Percentiles rank a stretch among this genome's conserved stretches.
These are phyloP conservation scores for Caranx ignobilis DNA, from an alignment of 2,113 vertebrate species.

Conservation along the genomic window DNA sequence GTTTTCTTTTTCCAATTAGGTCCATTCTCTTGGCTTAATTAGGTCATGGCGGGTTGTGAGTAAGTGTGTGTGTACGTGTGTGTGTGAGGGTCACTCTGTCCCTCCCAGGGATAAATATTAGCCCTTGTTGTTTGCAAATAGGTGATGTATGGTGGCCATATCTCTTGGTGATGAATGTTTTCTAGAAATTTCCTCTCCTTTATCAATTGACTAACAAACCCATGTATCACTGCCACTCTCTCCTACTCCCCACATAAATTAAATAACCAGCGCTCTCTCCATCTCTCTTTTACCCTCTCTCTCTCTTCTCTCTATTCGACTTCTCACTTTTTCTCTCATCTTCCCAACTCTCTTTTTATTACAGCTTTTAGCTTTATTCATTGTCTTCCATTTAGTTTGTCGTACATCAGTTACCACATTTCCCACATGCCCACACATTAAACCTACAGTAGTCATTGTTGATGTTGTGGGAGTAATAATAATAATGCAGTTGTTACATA, in stretches of 20 bases:
- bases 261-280: slow-evolving; percentile 87
- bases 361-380: slow-evolving; percentile 64
- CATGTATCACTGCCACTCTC: slow-evolving; percentile 98
- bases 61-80: slow-evolving; percentile 13
- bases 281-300: slow-evolving; percentile 85
- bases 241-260: slow-evolving; percentile 95
- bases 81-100: slow-evolving; percentile 80
- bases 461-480: slow-evolving; percentile 34
- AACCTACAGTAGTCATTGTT: slow-evolving; percentile 41
- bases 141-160: slow-evolving; percentile 95
- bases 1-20: slow-evolving; percentile 72
- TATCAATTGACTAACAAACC: slow-evolving; percentile 98
- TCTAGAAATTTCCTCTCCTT: slow-evolving; percentile 98
- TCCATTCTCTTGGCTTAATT: slow-evolving; percentile 80
- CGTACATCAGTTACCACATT: slow-evolving; percentile 18
- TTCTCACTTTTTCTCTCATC: slow-evolving; percentile 53
- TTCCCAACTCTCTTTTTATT: slow-evolving; percentile 58
- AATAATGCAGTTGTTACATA: slow-evolving; percentile 49
- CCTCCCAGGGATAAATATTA: slow-evolving; percentile 90
- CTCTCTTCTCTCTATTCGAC: slow-evolving; percentile 62
- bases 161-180: slow-evolving; percentile 95
- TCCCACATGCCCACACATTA: slow-evolving; percentile 36
- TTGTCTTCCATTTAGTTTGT: slow-evolving; percentile 48
- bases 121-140: slow-evolving; percentile 88
- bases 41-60: slow-evolving; percentile 64